phyloP scores from a whole-genome alignment of 2,113 vertebrate genomes.

The Prietella phreatophila region DNA sequence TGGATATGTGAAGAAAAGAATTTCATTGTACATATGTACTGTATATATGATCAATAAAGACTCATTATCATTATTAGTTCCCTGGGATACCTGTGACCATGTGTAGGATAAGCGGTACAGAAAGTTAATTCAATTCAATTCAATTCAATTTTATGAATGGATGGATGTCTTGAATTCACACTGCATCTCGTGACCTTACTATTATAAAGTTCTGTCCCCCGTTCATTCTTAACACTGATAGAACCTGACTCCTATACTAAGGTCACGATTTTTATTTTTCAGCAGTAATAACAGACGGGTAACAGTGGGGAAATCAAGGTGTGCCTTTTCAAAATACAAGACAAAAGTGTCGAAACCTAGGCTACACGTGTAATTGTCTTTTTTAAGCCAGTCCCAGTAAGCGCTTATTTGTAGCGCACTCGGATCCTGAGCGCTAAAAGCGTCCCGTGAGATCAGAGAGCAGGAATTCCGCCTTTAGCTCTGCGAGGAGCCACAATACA shows the following conservation, averaged over 20 bases:
- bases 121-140: too few relatives aligned
- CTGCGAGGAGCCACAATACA: neutral
- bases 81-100: too few relatives aligned
- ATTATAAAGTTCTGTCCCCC: neutral
- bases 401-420: constrained; percentile 17
- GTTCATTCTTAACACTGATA: neutral
- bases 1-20: too few relatives aligned
- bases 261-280: neutral
- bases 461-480: constrained; percentile 64
- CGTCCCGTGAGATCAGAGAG: constrained; percentile 71
- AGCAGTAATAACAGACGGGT: neutral
- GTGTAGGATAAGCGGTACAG: too few relatives aligned
- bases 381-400: neutral
- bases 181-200: neutral
- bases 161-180: too few relatives aligned
- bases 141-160: too few relatives aligned
- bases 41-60: too few relatives aligned
- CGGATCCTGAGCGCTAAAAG: constrained; percentile 48
- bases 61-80: too few relatives aligned
- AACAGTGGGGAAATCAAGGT: neutral
- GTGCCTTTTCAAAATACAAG: neutral
- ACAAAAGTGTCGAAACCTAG: neutral
- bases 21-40: too few relatives aligned
- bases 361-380: neutral
- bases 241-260: neutral